Evolutionary conservation across 2,113 vertebrate species (phyloP).

Genomic region (Rhinopithecus roxellana): DNA sequence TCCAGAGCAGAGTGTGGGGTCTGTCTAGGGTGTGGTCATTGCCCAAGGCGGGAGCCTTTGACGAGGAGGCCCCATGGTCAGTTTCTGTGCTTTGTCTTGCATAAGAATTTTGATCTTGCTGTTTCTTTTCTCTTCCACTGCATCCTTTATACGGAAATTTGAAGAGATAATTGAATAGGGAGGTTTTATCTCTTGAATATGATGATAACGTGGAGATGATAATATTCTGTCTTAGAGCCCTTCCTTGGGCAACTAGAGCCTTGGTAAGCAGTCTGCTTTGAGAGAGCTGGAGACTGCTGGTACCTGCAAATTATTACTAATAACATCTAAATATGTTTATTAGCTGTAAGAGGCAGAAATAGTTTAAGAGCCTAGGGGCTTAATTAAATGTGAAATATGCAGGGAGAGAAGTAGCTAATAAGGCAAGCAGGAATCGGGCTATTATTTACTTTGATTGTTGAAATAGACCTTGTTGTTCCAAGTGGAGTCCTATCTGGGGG

Average conservation of each 20-base stretch:
- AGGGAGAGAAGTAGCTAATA: not conserved
- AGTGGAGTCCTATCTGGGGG: not conserved
- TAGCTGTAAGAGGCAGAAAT: not conserved
- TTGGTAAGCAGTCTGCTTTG: not conserved
- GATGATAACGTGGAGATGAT: not conserved
- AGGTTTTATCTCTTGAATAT: not conserved
- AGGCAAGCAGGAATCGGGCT: not conserved
- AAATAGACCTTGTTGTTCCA: not conserved
- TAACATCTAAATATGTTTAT: constrained; percentile 3
- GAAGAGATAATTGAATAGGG: not conserved
- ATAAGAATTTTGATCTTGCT: not conserved
- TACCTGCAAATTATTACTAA: not conserved
- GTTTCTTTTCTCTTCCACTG: not conserved
- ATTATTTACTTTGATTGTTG: not conserved
- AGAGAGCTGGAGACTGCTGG: not conserved
- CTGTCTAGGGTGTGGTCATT: rapidly evolving
- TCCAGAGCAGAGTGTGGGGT: no score
- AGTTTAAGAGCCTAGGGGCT: not conserved
- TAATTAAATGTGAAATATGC: constrained; percentile 43
- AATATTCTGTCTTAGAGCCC: not conserved
- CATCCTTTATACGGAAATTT: not conserved
- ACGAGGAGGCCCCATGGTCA: not conserved
- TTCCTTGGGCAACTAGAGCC: not conserved
- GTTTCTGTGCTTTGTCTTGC: not conserved
- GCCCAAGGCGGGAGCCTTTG: not conserved